Base-by-base conservation (phyloP, 1,140 invertebrate species). In the Pachyrhynchus sulphureomaculatus region DNA sequence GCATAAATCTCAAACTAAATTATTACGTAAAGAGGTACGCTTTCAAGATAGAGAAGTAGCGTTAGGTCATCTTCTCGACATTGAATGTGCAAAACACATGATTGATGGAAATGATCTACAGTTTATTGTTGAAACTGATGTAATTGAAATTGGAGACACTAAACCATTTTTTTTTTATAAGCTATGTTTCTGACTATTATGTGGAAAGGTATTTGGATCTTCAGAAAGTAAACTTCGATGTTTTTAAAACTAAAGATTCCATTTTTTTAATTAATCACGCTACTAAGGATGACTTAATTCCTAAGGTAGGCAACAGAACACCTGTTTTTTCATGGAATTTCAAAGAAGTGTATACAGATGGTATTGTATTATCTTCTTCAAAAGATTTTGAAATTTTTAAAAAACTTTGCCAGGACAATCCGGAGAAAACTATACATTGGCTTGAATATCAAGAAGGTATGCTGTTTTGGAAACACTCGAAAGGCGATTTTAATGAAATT, bases 41-140 rank as follows among this genome's bases (percentile, higher is more conserved):
- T 39, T 49, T 17, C 47, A 41, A 39, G 21, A 8, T 13, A n/a
- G 39, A 21, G 21, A 5, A 15, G 26, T 21, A 1, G 1, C 33
- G 4, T n/a, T 53, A n/a, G 17, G 17, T 26, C 5, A 53, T 5
- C n/a, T 53, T 4, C 6, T 53, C 4, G 33, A n/a, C 5, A 0
- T 37, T 8, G 33, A 53, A 23, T 53, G 8, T 2, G 34, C 34
- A 5, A 12, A 17, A 5, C 9, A 15, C 12, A 33, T 53, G n/a
- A 20, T 53, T 21, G 18, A 33, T 24, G 47, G 33, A 23, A 36
- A n/a, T 13, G 5, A n/a, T 39, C 39, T 53, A 23, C 33, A 53
- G 12, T 5, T n/a, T 13, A 6, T 53, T 18, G 21, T 53, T 18
- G 34, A 53, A 12, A 15, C 15, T 5, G 20, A 39, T 2, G 0